Evolutionary conservation across 2,113 vertebrate genomes (phyloP).

Genomic region (Indicator indicator): DNA sequence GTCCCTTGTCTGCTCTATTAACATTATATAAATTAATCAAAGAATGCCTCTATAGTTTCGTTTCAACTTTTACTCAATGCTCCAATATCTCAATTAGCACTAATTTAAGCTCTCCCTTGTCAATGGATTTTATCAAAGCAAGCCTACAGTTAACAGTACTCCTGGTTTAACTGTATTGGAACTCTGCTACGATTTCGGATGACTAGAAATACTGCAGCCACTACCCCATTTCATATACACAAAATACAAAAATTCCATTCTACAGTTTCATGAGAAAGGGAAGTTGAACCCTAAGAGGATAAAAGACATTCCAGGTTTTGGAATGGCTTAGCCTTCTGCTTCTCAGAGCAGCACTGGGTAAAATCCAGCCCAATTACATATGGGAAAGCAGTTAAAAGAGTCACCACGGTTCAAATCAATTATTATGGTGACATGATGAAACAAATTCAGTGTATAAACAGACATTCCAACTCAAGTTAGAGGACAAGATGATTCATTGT

Average conservation of each 20-base stretch:
- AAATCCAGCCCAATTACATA: conserved; percentile 36
- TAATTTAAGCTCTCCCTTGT: conserved; percentile 18
- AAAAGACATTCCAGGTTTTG: conserved; percentile 3
- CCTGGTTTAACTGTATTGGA: neutral
- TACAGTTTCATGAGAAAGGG: neutral
- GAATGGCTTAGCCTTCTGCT: conserved; percentile 8
- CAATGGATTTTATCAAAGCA: neutral
- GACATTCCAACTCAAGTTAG: conserved; percentile 65
- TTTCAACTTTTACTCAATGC: neutral
- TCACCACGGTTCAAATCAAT: conserved; percentile 56
- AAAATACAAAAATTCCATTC: conserved; percentile 1
- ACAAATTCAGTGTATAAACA: conserved; percentile 58
- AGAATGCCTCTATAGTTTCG: neutral
- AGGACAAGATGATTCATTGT: conserved; percentile 71
- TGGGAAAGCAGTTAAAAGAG: conserved; percentile 54
- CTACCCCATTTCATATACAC: neutral
- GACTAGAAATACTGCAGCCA: neutral
- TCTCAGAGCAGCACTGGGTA: conserved; percentile 13
- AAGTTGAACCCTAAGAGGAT: neutral
- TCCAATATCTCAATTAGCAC: neutral
- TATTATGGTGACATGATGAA: conserved; percentile 61
- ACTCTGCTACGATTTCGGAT: neutral
- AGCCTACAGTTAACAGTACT: neutral
- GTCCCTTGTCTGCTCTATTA: neutral
- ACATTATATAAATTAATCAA: neutral